Conservation (phyloP, 2,888 invertebrate species). For the Catocala nupta region DNA sequence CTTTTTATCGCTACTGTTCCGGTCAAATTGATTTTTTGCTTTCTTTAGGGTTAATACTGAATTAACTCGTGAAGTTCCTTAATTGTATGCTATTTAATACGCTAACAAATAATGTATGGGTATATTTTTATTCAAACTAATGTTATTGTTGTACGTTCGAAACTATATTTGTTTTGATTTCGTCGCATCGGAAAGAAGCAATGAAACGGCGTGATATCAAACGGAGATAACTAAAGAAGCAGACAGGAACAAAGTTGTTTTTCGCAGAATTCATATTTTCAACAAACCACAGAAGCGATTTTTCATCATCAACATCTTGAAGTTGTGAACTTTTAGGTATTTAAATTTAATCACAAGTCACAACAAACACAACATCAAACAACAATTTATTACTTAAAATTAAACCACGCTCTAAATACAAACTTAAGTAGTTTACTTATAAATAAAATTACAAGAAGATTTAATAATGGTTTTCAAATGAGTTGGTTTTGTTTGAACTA, state of each 20-base stretch:
- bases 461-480: slow-evolving; percentile 1
- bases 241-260: no score
- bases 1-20: slow-evolving; percentile 43
- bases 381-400: neutral
- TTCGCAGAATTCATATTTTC: no score
- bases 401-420: neutral
- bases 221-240: no score
- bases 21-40: slow-evolving; percentile 50
- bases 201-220: no score
- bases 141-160: no score
- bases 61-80: slow-evolving; percentile 11
- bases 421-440: neutral
- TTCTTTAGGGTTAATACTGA: slow-evolving; percentile 26
- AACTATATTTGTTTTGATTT: no score
- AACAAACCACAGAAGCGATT: neutral
- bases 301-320: neutral
- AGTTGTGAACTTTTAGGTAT: neutral
- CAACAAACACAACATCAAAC: neutral
- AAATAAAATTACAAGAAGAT: slow-evolving; percentile 5
- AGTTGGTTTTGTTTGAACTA: slow-evolving; percentile 9
- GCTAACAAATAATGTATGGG: neutral
- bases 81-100: slow-evolving; percentile 6
- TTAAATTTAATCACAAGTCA: neutral
- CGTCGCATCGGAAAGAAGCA: no score
- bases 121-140: no score